Evolutionary conservation across 2,888 invertebrate genomes (phyloP).

Genomic region (Coenonympha arcania): DNA sequence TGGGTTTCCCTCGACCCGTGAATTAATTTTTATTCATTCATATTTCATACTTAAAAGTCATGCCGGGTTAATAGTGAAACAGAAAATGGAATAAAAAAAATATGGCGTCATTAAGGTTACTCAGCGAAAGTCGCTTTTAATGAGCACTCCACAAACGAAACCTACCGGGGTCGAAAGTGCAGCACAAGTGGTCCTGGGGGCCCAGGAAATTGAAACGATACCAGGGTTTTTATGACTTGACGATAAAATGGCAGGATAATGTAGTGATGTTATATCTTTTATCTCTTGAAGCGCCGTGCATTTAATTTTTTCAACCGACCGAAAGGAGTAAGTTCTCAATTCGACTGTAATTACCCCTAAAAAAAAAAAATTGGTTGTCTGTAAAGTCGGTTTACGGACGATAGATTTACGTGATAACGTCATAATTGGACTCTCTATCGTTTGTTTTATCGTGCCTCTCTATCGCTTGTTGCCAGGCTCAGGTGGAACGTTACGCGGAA

Average conservation of each 20-base stretch:
- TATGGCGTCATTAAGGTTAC: slow-evolving; percentile 6
- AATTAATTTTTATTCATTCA: not conserved
- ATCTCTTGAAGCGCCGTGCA: too few relatives aligned
- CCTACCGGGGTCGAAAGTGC: slow-evolving; percentile 5
- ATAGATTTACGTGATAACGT: too few relatives aligned
- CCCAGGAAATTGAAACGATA: slow-evolving; percentile 1
- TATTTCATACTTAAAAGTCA: not conserved
- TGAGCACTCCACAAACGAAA: slow-evolving; percentile 4
- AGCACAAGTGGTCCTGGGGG: not conserved
- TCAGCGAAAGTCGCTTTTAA: slow-evolving; percentile 7
- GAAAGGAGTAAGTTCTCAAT: too few relatives aligned
- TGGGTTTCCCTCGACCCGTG: not conserved
- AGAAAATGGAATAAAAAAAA: slow-evolving; percentile 8
- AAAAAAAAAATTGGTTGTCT: too few relatives aligned
- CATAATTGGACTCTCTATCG: too few relatives aligned
- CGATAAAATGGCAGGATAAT: not conserved
- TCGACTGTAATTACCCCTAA: too few relatives aligned
- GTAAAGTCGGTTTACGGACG: too few relatives aligned
- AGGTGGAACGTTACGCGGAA: too few relatives aligned
- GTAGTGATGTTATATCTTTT: too few relatives aligned
- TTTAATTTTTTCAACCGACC: too few relatives aligned
- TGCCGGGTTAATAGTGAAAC: not conserved
- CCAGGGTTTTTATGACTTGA: not conserved
- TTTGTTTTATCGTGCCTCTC: too few relatives aligned
- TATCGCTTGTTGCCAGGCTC: too few relatives aligned